Evolutionary conservation across 2,888 invertebrate genomes (phyloP), one percentile per base, ranked within the genome.

Genomic region (Apomyelois bistriatella): DNA sequence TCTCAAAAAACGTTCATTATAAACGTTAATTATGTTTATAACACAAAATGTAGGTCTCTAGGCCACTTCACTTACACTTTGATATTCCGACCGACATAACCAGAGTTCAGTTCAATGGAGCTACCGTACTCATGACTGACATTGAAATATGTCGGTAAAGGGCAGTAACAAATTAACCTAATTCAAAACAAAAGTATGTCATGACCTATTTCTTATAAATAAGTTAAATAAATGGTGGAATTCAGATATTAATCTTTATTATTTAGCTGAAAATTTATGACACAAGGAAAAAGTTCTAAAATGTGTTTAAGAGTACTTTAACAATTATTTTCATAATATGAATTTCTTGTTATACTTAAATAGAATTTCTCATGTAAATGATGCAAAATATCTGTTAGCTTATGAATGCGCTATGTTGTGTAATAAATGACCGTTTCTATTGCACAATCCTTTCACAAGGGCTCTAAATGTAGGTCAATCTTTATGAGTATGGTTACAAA

Each of bases 51-150:
- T 95, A 95, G 95, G 95, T 95, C 94, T 95, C 93, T 95, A 94
- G 95, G 95, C 94, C 95, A 95, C 94, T 94, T 94, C 94, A 94
- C 94, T 94, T 94, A 94, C 94, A 88, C 94, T 94, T 93, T 93
- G 93, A 93, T 94, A 94, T 93, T 93, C 92, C 92, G 93, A 93
- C 93, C 92, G 93, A 93, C 93, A 92, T 92, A 90, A 93, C 93
- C 93, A 90, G 86, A 88, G 92, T 90, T 94, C 94, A 88, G 92
- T 90, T 94, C 94, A 94, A 93, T 91, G 85, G 87, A 92, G 89
- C 91, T 90, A 91, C 94, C 88, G 87, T 89, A 84, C 90, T 92
- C 92, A 92, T 92, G 91, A 91, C 90, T 91, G 91, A 91, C 91
- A 91, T 91, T 91, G 91, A 91, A 91, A 82, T 85, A 87, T 66